Percentiles rank a stretch among this genome's conserved stretches.
phyloP scores from a whole-genome alignment of 2,113 vertebrate species.

The Ophthalmolycus amberensis region DNA sequence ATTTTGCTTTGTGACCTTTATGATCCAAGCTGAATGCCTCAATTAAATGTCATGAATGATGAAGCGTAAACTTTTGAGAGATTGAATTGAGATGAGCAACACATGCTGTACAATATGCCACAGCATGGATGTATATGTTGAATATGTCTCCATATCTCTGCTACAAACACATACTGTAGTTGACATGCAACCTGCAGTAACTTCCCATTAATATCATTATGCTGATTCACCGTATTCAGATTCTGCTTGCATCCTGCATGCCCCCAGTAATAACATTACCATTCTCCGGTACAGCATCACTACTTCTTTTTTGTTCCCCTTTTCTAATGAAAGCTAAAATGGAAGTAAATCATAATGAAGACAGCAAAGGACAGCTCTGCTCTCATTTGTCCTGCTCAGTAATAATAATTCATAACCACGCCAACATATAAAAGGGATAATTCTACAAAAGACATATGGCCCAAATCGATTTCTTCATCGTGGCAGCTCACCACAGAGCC shows the following conservation, averaged over 20 bases:
- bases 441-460: conserved; percentile 76
- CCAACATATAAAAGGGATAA: conserved; percentile 71
- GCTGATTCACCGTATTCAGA: conserved; percentile 59
- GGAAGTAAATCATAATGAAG: conserved; percentile 75
- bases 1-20: conserved; percentile 83
- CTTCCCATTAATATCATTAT: conserved; percentile 72
- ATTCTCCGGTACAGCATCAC: conserved; percentile 55
- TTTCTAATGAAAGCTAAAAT: conserved; percentile 58
- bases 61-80: conserved; percentile 66
- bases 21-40: conserved; percentile 75
- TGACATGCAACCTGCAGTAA: conserved; percentile 54
- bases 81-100: conserved; percentile 53
- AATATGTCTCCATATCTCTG: conserved; percentile 15
- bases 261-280: conserved; percentile 66
- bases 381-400: conserved; percentile 74
- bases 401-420: conserved; percentile 67
- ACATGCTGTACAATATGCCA: conserved; percentile 23
- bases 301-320: conserved; percentile 54
- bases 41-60: conserved; percentile 80
- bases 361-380: conserved; percentile 66
- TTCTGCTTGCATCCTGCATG: conserved; percentile 43
- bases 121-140: conserved; percentile 5
- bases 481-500: conserved; percentile 56
- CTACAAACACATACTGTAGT: conserved; percentile 19
- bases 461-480: conserved; percentile 64